Base-by-base conservation (phyloP, 2,888 invertebrate species). In the Eristalis arbustorum region DNA sequence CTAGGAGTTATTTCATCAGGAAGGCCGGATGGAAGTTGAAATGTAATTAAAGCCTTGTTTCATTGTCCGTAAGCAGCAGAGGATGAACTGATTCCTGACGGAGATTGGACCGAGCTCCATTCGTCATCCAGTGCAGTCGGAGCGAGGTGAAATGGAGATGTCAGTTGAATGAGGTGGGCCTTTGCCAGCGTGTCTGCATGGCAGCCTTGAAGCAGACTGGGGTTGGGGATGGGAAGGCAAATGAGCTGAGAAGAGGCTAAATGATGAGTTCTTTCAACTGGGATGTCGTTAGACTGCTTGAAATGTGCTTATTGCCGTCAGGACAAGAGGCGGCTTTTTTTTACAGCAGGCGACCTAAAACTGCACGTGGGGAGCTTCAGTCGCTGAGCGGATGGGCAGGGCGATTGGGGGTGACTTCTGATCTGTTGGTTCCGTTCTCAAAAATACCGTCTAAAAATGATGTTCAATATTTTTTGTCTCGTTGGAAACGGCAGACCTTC, bases 1-100 rank as follows among this genome's bases (percentile, higher is more conserved):
- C 68, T 56, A 23, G 73, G 82, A 77, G 77, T 69, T 82, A 82
- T 81, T 85, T 74, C 77, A 77, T 85, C 85, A 85, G 81, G 64
- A 37, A 56, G 49, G 59, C 40, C 28, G 59, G 59, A 82, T 82
- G 76, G 81, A 59, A 66, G 57, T 75, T 75, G 66, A 67, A 83
- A 72, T 77, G 72, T 77, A 73, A 83, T 83, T 77, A 83, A 83
- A 77, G 77, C 11, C 25, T 13, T 23, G 59, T 25, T 59, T 59
- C 25, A 59, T 59, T 59, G 49, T 49, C 49, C 49, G 49, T 18
- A 49, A 18, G 1, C 49, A 49, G 6, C 18, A 18, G 49, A n/a
- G 49, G 49, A 18, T 49, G 49, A 49, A 49, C 49, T 49, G 49
- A 49, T 49, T 49, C 49, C 49, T 49, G 49, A 18, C 49, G 49